Evolutionary conservation across 1,140 invertebrate species (phyloP), one percentile per base, ranked within the genome.

Genomic region (Heterodera schachtii): DNA sequence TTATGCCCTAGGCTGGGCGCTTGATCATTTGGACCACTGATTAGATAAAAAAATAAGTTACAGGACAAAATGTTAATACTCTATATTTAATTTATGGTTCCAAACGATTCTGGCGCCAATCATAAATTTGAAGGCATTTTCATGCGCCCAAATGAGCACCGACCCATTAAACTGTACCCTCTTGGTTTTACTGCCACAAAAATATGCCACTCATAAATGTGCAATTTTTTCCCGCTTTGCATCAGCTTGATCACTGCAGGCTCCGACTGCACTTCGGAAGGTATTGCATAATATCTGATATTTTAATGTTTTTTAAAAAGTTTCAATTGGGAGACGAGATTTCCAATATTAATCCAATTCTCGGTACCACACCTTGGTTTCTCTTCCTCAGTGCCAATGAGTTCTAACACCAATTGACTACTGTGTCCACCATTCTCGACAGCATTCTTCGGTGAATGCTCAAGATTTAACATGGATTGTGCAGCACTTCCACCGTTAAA

Each of bases 231-330:
- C 9, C 76, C 76, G 70, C 76, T 78, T 47, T 78, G 76, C 76
- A 78, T 78, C 70, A 78, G 49, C 46, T 78, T 78, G 47, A 78
- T 64, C 66, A 78, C 76, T 13, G 76, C 76, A 21, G 76, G 76
- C 70, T 78, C 76, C 21, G 52, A 21, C 44, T 49, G 47, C 9
- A 78, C 70, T 47, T 78, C 76, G 44, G 76, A 2, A 46, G 76
- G 76, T 9, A 78, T 78, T 41, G 64, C 3, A 46, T 78, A 78
- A 46, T 66, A 75, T 43, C 74, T 75, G 43, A 75, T 52, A 75
- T 44, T 9, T 3, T 47, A 3, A 3, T 31, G 16, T 11, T 75
- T 16, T 11, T 11, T n/a, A 7, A 16, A 60, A 13, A 16, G 41
- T 44, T 74, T 74, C 7, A 43, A 74, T 21, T n/a, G n/a, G n/a